Percentiles rank a stretch among this genome's conserved stretches.
These are phyloP conservation scores for Merodon equestris DNA, from an alignment of 2,888 invertebrate species.

Conservation along the genomic window DNA sequence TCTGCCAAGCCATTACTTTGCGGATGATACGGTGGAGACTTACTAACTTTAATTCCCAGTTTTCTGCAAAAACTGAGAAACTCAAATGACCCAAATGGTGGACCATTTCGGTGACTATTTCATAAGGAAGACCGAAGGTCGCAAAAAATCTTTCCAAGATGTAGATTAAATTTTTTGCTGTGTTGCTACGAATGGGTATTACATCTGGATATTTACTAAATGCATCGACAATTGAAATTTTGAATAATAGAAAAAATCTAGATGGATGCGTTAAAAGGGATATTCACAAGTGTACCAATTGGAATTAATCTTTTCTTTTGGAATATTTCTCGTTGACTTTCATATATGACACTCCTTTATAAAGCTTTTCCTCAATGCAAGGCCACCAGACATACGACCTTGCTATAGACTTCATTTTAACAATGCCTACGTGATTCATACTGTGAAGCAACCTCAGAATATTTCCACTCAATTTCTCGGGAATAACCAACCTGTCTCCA, in stretches of 20 bases:
- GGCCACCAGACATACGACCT: slow-evolving; percentile 18
- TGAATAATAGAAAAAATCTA: background rate
- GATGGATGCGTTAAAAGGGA: slow-evolving; percentile 2
- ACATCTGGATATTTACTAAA: slow-evolving; percentile 77
- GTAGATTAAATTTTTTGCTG: slow-evolving; percentile 31
- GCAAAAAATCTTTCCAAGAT: slow-evolving; percentile 63
- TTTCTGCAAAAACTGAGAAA: slow-evolving; percentile 25
- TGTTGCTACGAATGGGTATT: slow-evolving; percentile 56
- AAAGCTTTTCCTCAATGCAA: slow-evolving; percentile 16
- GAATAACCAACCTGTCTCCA: slow-evolving; percentile 28
- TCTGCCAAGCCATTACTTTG: slow-evolving; percentile 69
- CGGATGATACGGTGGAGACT: no score
- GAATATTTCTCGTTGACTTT: background rate
- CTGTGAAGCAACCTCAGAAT: slow-evolving; percentile 8
- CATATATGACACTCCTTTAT: no score
- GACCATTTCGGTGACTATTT: slow-evolving; percentile 70
- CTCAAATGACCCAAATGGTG: slow-evolving; percentile 49
- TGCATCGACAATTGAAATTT: slow-evolving; percentile 52
- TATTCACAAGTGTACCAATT: slow-evolving; percentile 1
- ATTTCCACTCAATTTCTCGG: background rate
- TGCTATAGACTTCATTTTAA: slow-evolving; percentile 17
- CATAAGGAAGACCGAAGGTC: slow-evolving; percentile 66
- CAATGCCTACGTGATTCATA: slow-evolving; percentile 22
- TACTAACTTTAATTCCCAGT: slow-evolving; percentile 51
- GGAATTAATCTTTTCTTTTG: background rate